These are phyloP conservation scores for Alectoris magna DNA, from an alignment of 2,797 vertebrate species.

Conservation along the genomic window DNA sequence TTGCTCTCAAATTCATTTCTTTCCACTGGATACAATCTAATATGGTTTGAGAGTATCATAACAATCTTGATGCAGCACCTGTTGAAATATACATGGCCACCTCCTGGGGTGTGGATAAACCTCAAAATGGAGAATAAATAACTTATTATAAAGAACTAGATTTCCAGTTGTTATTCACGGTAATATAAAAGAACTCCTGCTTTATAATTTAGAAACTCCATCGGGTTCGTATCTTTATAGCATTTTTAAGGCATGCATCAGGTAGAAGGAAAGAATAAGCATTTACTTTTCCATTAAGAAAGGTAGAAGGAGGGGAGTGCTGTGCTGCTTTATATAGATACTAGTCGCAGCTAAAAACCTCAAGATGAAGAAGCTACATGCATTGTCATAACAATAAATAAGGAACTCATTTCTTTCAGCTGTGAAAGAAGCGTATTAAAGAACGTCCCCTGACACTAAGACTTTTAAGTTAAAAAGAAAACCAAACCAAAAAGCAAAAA, in stretches of 20 bases:
- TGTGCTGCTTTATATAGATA: constrained; percentile 25
- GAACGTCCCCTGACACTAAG: neutral
- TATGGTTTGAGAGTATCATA: constrained; percentile 44
- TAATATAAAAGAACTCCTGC: constrained; percentile 64
- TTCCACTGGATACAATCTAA: constrained; percentile 70
- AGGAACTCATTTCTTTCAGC: neutral
- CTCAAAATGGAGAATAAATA: constrained; percentile 79
- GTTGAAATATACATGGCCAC: constrained; percentile 67
- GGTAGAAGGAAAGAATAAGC: constrained; percentile 64
- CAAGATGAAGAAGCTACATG: constrained; percentile 5
- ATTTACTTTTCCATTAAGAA: constrained; percentile 74
- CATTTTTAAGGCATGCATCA: constrained; percentile 66
- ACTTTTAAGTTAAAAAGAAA: neutral
- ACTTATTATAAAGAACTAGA: constrained; percentile 76
- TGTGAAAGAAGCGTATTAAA: constrained; percentile 7
- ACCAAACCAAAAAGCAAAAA: neutral
- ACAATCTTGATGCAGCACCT: constrained; percentile 54
- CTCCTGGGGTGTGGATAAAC: constrained; percentile 78
- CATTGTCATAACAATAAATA: constrained; percentile 44
- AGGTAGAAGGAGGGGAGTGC: neutral
- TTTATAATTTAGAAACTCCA: constrained; percentile 77
- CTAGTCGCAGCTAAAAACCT: constrained; percentile 5
- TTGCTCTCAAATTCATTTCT: constrained; percentile 65
- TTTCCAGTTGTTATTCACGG: constrained; percentile 63
- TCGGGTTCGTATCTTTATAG: constrained; percentile 68